phyloP scores from a whole-genome alignment of 2,797 vertebrate genomes.

The Leptoclinus maculatus region DNA sequence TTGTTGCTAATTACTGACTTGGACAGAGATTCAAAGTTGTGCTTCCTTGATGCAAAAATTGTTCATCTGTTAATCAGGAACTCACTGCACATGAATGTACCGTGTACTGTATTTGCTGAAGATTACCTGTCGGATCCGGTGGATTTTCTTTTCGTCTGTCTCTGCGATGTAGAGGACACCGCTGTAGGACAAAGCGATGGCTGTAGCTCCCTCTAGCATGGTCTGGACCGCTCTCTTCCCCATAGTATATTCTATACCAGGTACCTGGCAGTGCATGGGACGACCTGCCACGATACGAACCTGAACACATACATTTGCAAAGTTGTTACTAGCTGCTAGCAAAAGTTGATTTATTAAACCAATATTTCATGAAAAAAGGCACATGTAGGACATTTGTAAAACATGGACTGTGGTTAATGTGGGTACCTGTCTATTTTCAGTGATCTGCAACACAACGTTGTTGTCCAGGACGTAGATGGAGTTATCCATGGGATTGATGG shows the following conservation, averaged over 20 bases:
- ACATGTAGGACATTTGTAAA: neutral
- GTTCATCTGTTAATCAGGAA: neutral
- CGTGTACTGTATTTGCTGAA: too few species aligned
- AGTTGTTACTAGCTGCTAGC: neutral
- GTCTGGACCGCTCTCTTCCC: slow-evolving; percentile 95
- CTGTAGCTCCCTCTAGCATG: slow-evolving; percentile 94
- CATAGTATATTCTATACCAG: slow-evolving; percentile 92
- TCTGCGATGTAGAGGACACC: slow-evolving; percentile 96
- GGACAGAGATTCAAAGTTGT: neutral
- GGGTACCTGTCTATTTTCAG: slow-evolving; percentile 90
- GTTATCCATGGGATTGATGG: slow-evolving; percentile 99
- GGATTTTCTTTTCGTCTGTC: slow-evolving; percentile 98
- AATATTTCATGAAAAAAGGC: neutral
- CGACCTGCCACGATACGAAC: slow-evolving; percentile 96
- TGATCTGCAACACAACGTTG: slow-evolving; percentile 98
- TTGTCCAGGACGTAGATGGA: slow-evolving; percentile 98
- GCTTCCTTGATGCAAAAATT: neutral
- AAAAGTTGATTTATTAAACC: neutral
- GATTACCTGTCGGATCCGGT: slow-evolving; percentile 91
- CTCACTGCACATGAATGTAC: neutral
- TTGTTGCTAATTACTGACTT: neutral
- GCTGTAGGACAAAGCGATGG: slow-evolving; percentile 95
- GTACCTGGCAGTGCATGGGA: slow-evolving; percentile 98
- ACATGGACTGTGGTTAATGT: neutral
- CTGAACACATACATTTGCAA: slow-evolving; percentile 62